Base-by-base conservation (phyloP, 2,888 invertebrate species). In the Patella pellucida region DNA sequence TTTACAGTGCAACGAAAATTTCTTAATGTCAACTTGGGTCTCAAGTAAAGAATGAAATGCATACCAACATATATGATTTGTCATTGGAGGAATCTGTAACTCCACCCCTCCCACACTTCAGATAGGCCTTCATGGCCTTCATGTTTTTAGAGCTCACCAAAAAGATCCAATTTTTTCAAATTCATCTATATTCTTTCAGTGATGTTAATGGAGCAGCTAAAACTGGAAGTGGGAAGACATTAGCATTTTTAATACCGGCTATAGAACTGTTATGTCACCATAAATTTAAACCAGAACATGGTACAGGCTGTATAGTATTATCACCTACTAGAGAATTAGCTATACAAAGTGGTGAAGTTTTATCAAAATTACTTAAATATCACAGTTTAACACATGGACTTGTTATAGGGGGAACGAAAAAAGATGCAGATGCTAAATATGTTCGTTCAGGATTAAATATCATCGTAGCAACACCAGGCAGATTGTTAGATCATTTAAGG, bases 151-250 rank as follows among this genome's bases (percentile, higher is more conserved):
- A 41, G 41, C 41, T 41, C 7, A 41, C 41, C 7, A 7, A 41
- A 41, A 41, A 41, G 7, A 41, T 41, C 41, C 9, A 41, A 41
- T 41, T 4, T 41, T 31, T 41, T 41, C 7, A 41, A 41, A 41
- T 41, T 41, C 9, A 7, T 41, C 9, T 9, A 9, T 54, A 73
- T 75, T 31, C 62, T 7, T 78, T 52, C 77, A 90, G 96, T 79
- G 97, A 98, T 92, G 92, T 98, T 68, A 95, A 98, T 12, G 98
- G 96, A 68, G 94, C 96, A 52, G 98, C 98, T 0, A 95, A 95
- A 91, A 98, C 98, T n/a, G 98, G 98, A 0, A 97, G 97, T 2
- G 97, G 97, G 82, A 98, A 98, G 92, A 98, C 98, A 0, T 90
- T 98, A 74, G 97, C 98, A 0, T 98, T 98, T 88, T 93, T 98